These are phyloP conservation scores for Alligator sinensis DNA, from an alignment of 2,113 vertebrate genomes.

Conservation along the genomic window DNA sequence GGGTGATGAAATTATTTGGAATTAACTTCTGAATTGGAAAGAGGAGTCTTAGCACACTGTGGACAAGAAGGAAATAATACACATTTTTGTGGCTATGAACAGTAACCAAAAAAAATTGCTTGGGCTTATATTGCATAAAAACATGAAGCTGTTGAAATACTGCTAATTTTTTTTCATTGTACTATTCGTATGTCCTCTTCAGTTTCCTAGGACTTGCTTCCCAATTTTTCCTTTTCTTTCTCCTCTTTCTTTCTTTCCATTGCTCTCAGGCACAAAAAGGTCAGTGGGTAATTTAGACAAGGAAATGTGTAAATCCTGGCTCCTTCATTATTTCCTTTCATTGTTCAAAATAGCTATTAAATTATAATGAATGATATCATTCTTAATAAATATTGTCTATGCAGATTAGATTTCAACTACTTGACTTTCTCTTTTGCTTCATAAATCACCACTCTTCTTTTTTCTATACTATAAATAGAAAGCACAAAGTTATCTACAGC, in stretches of 20 bases:
- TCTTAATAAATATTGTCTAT: slow-evolving; percentile 30
- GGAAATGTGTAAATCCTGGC: not conserved
- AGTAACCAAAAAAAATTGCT: slow-evolving; percentile 72
- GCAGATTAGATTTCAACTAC: slow-evolving; percentile 39
- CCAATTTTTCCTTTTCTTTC: slow-evolving; percentile 16
- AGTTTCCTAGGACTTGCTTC: slow-evolving; percentile 39
- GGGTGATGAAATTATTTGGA: slow-evolving; percentile 75
- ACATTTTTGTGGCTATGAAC: slow-evolving; percentile 82
- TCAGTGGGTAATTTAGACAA: not conserved
- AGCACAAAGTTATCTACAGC: not conserved
- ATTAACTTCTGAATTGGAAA: slow-evolving; percentile 77
- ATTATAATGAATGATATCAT: not conserved
- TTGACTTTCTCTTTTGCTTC: slow-evolving; percentile 28
- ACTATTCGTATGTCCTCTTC: slow-evolving; percentile 45
- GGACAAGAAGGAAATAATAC: slow-evolving; percentile 82
- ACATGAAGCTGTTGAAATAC: slow-evolving; percentile 53
- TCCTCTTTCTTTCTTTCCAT: not conserved
- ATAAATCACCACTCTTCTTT: slow-evolving; percentile 14
- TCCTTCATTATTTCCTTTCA: not conserved
- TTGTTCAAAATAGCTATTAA: slow-evolving; percentile 28
- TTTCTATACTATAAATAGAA: rapidly evolving
- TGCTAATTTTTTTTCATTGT: slow-evolving; percentile 28
- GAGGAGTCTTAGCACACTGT: slow-evolving; percentile 78
- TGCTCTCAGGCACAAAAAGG: slow-evolving; percentile 7
- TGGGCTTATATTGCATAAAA: slow-evolving; percentile 71